Conservation (phyloP, 1,140 invertebrate species). For the Phortica variegata region DNA sequence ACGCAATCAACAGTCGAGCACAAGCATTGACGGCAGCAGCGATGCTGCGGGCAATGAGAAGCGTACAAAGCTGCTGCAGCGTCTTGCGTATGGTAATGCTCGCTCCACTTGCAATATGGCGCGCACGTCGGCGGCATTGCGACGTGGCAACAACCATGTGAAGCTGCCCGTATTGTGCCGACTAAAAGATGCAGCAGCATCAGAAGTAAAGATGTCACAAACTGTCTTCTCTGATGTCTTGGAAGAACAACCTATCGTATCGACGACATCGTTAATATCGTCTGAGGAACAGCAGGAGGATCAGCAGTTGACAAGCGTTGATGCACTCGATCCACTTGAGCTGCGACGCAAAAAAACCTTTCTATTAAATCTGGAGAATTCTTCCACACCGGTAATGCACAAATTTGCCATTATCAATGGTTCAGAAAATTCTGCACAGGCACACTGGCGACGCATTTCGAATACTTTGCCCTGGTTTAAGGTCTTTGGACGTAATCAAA, state of each 20-base stretch:
- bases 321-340: background rate
- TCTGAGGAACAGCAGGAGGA: background rate
- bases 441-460: conserved; percentile 17
- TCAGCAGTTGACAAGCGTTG: background rate
- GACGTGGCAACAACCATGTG: conserved; percentile 3
- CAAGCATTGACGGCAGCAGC: background rate
- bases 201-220: background rate
- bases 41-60: conserved; percentile 8
- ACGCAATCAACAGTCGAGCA: background rate
- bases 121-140: conserved; percentile 8
- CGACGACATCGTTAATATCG: no score
- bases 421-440: background rate
- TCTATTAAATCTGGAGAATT: background rate
- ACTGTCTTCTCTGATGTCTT: no score
- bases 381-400: conserved; percentile 10
- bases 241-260: no score
- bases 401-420: background rate
- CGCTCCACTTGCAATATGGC: conserved; percentile 22
- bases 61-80: conserved; percentile 21
- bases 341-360: background rate
- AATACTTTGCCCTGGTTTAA: conserved; percentile 13
- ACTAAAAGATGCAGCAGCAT: background rate
- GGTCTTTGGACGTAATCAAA: background rate
- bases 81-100: conserved; percentile 26
- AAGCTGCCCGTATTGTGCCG: background rate